Percentiles rank a stretch among this genome's conserved stretches.
phyloP scores from a whole-genome alignment of 2,797 vertebrate species.

The Aulostomus chinensis region DNA sequence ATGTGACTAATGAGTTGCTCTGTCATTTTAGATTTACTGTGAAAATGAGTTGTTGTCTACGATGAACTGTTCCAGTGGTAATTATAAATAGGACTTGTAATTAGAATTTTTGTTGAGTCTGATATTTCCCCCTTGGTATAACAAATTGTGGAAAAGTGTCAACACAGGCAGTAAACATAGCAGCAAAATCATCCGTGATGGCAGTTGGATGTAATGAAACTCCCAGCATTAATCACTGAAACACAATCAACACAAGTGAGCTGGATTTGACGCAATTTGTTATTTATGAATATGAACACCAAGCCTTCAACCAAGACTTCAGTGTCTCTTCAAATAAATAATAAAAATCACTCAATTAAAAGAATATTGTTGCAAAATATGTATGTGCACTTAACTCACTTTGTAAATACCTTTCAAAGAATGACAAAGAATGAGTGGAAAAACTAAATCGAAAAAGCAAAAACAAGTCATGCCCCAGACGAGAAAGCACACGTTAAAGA shows the following conservation, averaged over 20 bases:
- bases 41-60: slow-evolving; percentile 18
- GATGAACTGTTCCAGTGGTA: slow-evolving; percentile 21
- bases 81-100: slow-evolving; percentile 17
- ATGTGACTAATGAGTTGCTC: slow-evolving; percentile 31
- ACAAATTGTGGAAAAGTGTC: slow-evolving; percentile 38
- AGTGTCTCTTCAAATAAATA: too few species aligned
- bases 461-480: not conserved
- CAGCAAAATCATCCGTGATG: slow-evolving; percentile 26
- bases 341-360: too few species aligned
- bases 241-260: slow-evolving; percentile 21
- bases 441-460: not conserved
- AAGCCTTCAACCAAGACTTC: too few species aligned
- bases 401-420: too few species aligned
- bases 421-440: too few species aligned
- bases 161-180: slow-evolving; percentile 30
- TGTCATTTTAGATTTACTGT: slow-evolving; percentile 22
- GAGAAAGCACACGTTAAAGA: too few species aligned
- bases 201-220: slow-evolving; percentile 34
- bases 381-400: too few species aligned
- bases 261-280: slow-evolving; percentile 2
- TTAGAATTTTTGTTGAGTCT: slow-evolving; percentile 7
- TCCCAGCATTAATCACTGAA: slow-evolving; percentile 34
- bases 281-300: slow-evolving; percentile 7
- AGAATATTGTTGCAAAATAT: too few species aligned
- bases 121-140: slow-evolving; percentile 25